A percentile compares a stretch with the other conserved stretches of the same genome.
phyloP scores from a whole-genome alignment of 2,797 vertebrate genomes.

The Syndactyla subalaris region DNA sequence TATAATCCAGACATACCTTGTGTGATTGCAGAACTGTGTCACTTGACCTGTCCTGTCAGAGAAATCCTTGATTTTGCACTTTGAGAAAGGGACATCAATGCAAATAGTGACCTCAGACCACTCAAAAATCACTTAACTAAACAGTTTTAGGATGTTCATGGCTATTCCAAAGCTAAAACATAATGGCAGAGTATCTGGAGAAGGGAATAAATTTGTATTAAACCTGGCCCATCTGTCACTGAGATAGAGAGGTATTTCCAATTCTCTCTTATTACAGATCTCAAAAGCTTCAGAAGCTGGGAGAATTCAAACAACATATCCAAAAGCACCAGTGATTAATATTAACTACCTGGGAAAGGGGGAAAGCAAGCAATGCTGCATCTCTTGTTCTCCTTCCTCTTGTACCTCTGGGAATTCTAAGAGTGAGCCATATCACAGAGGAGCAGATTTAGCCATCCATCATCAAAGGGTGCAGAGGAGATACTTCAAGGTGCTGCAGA shows the following conservation, averaged over 20 bases:
- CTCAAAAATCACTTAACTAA: neutral
- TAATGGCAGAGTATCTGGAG: neutral
- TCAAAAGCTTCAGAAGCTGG: neutral
- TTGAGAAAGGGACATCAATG: neutral
- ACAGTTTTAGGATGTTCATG: neutral
- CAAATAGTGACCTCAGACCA: neutral
- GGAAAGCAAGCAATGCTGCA: neutral
- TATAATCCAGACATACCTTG: neutral
- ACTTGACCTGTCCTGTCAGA: neutral
- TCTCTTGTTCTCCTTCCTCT: neutral
- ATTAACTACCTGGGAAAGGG: neutral
- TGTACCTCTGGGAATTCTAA: neutral
- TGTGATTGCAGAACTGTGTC: accelerated
- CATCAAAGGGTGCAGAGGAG: neutral
- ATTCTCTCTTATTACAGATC: neutral
- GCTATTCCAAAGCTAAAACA: neutral
- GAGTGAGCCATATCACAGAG: accelerated
- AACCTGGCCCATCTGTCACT: neutral
- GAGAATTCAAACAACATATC: neutral
- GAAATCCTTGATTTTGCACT: neutral
- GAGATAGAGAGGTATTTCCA: neutral
- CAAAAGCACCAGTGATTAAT: neutral
- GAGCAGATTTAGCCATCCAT: neutral
- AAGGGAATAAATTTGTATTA: neutral
- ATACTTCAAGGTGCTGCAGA: neutral